These are phyloP conservation scores for Dolichoris vasculosae DNA, from an alignment of 1,140 invertebrate genomes.

Conservation along the genomic window DNA sequence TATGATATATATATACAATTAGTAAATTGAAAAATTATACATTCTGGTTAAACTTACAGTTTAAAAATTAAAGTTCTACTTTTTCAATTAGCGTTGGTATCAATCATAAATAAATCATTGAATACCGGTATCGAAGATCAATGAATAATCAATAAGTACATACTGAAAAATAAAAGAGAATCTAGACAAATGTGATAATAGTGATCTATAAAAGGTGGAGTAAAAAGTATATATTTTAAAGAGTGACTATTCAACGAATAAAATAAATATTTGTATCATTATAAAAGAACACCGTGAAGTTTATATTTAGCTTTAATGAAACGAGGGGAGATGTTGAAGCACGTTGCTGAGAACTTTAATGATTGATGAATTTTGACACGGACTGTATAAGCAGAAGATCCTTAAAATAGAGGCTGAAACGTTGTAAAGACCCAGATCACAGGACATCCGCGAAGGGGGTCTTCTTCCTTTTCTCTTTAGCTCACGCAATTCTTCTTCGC, in stretches of 20 bases:
- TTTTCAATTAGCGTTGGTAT: too few species aligned
- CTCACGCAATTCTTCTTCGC: not conserved
- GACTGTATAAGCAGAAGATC: not conserved
- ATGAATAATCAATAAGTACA: too few species aligned
- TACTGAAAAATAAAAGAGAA: too few species aligned
- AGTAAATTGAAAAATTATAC: too few species aligned
- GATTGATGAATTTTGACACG: not conserved
- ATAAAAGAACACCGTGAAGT: not conserved
- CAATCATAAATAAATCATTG: too few species aligned
- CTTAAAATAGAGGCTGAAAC: slow-evolving; percentile 1
- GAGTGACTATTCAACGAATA: not conserved
- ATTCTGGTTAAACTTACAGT: too few species aligned
- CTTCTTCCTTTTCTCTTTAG: slow-evolving; percentile 9
- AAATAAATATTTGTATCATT: not conserved
- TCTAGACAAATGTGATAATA: too few species aligned
- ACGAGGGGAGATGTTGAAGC: not conserved
- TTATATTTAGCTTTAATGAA: not conserved
- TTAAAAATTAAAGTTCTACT: too few species aligned
- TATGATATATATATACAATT: too few species aligned
- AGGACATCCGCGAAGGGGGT: slow-evolving; percentile 41
- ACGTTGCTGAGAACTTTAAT: not conserved
- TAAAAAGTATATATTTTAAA: too few species aligned
- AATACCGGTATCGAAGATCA: too few species aligned
- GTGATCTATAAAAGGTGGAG: too few species aligned
- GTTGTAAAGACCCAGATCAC: not conserved